Evolutionary conservation across 2,797 vertebrate genomes (phyloP).

Genomic region (Helarctos malayanus): DNA sequence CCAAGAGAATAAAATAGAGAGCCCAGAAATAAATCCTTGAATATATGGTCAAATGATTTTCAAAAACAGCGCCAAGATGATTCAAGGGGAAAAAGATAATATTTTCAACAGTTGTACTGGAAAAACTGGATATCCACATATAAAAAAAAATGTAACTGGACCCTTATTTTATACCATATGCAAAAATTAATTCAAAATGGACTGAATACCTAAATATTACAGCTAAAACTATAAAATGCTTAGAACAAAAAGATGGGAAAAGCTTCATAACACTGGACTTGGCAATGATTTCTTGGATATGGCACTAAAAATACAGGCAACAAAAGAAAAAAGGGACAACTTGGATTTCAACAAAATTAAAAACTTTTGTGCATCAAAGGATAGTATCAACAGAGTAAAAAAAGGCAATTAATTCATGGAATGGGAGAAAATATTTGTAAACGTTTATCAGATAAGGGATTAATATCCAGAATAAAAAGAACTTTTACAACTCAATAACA

Average conservation of each 20-base stretch:
- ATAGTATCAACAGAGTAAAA: background rate
- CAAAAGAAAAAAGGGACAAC: background rate
- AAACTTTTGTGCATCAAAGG: conserved; percentile 23
- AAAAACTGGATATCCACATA: background rate
- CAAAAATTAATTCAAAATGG: conserved; percentile 37
- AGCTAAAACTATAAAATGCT: conserved; percentile 5
- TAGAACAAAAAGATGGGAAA: background rate
- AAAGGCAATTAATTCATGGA: background rate
- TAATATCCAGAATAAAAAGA: conserved; percentile 35
- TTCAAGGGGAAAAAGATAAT: background rate
- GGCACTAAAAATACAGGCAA: background rate
- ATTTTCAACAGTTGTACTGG: background rate
- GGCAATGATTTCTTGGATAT: conserved; percentile 10
- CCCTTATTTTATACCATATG: background rate
- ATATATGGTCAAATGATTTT: background rate
- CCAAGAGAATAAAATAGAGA: background rate
- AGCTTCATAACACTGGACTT: background rate
- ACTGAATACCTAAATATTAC: background rate
- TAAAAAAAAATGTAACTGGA: background rate
- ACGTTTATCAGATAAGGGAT: background rate
- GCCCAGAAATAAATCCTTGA: background rate
- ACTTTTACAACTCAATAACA: background rate
- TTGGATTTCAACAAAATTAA: background rate
- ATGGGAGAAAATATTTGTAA: background rate
- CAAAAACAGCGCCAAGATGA: background rate